Evolutionary conservation across 2,888 invertebrate species (phyloP).

Genomic region (Leucania comma): DNA sequence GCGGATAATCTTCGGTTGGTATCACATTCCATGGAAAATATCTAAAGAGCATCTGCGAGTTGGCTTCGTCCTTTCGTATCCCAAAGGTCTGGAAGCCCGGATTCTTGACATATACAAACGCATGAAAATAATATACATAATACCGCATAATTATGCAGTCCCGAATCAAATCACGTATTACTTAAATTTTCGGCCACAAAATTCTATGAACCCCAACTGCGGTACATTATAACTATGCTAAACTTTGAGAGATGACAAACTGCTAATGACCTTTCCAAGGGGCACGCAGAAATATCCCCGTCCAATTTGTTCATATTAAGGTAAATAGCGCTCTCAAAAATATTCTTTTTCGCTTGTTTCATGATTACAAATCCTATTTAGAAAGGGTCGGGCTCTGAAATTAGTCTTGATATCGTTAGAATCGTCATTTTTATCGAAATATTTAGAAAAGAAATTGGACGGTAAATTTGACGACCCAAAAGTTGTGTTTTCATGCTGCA

Average conservation of each 20-base stretch:
- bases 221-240: background rate
- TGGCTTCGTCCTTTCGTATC: too few species aligned
- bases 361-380: slow-evolving; percentile 18
- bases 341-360: slow-evolving; percentile 32
- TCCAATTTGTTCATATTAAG: slow-evolving; percentile 34
- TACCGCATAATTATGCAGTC: too few species aligned
- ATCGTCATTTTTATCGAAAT: background rate
- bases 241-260: slow-evolving; percentile 28
- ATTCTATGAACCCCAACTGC: background rate
- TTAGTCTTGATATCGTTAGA: background rate
- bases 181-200: background rate
- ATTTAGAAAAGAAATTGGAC: background rate
- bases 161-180: too few species aligned
- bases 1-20: too few species aligned
- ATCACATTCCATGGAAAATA: too few species aligned
- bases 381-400: background rate
- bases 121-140: too few species aligned
- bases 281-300: background rate
- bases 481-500: background rate
- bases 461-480: background rate
- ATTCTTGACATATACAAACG: too few species aligned
- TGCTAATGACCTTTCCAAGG: slow-evolving; percentile 5
- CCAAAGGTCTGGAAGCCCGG: too few species aligned
- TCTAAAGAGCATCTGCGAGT: too few species aligned
- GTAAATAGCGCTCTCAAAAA: slow-evolving; percentile 17